phyloP scores from a whole-genome alignment of 2,797 vertebrate genomes.

The Epinephelus coioides region DNA sequence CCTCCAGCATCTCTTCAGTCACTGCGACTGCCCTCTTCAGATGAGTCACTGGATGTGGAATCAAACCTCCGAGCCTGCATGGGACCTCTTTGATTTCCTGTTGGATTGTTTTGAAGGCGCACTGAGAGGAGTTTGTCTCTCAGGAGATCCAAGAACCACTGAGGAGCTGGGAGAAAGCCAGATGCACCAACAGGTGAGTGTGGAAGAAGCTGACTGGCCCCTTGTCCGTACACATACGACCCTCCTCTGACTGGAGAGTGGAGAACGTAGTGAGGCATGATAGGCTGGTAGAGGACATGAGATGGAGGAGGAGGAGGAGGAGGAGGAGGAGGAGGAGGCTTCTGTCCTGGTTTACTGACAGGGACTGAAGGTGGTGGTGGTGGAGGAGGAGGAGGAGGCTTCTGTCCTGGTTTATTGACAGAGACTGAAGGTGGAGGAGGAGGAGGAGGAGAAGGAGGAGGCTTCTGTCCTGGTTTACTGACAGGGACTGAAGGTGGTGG shows the following conservation, averaged over 20 bases:
- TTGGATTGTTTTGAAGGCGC: background rate
- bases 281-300: background rate
- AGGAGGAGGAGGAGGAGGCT: no score
- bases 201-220: background rate
- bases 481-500: background rate
- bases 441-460: background rate
- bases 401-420: background rate
- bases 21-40: background rate
- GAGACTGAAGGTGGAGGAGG: background rate
- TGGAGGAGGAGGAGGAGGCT: background rate
- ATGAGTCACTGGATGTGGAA: slow-evolving; percentile 5
- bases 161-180: background rate
- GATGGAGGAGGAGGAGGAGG: background rate
- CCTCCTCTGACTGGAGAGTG: slow-evolving; percentile 1
- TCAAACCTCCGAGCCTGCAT: background rate
- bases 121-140: background rate
- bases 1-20: background rate
- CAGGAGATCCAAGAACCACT: slow-evolving; percentile 8
- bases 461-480: background rate
- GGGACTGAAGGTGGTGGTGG: background rate
- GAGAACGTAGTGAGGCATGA: background rate
- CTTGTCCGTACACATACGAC: background rate
- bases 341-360: background rate
- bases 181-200: background rate
- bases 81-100: background rate